Percentiles rank a stretch among this genome's conserved stretches.
Evolutionary conservation across 2,113 vertebrate genomes (phyloP).

Genomic region (Pao palembangensis): DNA sequence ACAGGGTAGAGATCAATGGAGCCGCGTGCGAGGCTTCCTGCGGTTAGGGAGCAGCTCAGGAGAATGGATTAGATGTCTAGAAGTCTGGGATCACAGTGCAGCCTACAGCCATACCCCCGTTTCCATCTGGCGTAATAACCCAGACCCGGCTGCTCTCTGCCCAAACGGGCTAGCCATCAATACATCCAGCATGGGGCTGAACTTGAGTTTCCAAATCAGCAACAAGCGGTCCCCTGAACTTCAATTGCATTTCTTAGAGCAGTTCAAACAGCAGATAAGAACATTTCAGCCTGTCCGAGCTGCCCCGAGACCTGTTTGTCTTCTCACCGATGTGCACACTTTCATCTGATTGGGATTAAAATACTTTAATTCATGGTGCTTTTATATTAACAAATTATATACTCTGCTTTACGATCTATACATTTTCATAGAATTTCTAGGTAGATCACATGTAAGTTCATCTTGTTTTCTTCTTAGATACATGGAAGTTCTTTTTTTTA

Average conservation of each 20-base stretch:
- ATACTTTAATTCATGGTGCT: too few relatives aligned
- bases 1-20: conserved; percentile 53
- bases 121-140: conserved; percentile 66
- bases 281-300: not conserved
- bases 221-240: conserved; percentile 42
- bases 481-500: not conserved
- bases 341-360: too few relatives aligned
- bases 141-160: conserved; percentile 25
- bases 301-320: too few relatives aligned
- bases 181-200: conserved; percentile 53
- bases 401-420: too few relatives aligned
- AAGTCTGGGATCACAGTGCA: conserved; percentile 64
- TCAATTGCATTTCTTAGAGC: conserved; percentile 16
- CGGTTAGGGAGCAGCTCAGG: conserved; percentile 59
- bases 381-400: too few relatives aligned
- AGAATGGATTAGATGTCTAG: conserved; percentile 58
- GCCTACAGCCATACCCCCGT: conserved; percentile 56
- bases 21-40: conserved; percentile 56
- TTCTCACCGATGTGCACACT: too few relatives aligned
- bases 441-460: too few relatives aligned
- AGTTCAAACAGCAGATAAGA: not conserved
- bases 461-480: too few relatives aligned
- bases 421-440: too few relatives aligned
- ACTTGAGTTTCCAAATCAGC: conserved; percentile 35
- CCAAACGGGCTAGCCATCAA: conserved; percentile 49